Evolutionary conservation across 2,888 invertebrate genomes (phyloP).

Genomic region (Eucera pruinosa): DNA sequence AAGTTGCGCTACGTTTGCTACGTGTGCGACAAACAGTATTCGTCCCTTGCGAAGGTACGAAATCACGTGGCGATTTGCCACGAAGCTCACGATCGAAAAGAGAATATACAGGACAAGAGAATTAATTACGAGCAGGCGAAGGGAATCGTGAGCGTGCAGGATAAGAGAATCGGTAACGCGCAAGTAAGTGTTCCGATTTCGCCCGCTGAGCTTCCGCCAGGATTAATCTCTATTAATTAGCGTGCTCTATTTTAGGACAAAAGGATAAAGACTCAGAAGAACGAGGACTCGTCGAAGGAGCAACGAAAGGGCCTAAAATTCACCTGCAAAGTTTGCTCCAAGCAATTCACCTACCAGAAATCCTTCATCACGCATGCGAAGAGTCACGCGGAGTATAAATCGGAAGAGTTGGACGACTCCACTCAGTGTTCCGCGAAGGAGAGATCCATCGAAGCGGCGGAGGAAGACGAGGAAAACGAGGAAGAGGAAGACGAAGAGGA

Average conservation of each 20-base stretch:
- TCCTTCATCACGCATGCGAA: conserved; percentile 77
- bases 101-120: conserved; percentile 39
- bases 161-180: conserved; percentile 38
- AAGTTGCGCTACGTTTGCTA: conserved; percentile 77
- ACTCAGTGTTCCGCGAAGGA: conserved; percentile 39
- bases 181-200: conserved; percentile 21
- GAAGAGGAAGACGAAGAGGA: conserved; percentile 71
- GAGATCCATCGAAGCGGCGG: conserved; percentile 41
- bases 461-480: conserved; percentile 65
- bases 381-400: conserved; percentile 74
- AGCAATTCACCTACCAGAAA: conserved; percentile 79
- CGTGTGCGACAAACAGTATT: conserved; percentile 77
- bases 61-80: conserved; percentile 71
- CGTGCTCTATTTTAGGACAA: conserved; percentile 39
- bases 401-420: conserved; percentile 39
- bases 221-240: neutral
- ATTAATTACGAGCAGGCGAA: conserved; percentile 28
- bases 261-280: conserved; percentile 41
- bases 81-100: conserved; percentile 47
- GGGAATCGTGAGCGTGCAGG: conserved; percentile 24
- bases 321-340: conserved; percentile 77
- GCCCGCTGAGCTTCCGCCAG: too few relatives aligned
- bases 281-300: conserved; percentile 36
- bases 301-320: conserved; percentile 72
- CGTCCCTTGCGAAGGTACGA: conserved; percentile 72